Evolutionary conservation across 2,113 vertebrate genomes (phyloP).

Genomic region (Pleuronectes platessa): DNA sequence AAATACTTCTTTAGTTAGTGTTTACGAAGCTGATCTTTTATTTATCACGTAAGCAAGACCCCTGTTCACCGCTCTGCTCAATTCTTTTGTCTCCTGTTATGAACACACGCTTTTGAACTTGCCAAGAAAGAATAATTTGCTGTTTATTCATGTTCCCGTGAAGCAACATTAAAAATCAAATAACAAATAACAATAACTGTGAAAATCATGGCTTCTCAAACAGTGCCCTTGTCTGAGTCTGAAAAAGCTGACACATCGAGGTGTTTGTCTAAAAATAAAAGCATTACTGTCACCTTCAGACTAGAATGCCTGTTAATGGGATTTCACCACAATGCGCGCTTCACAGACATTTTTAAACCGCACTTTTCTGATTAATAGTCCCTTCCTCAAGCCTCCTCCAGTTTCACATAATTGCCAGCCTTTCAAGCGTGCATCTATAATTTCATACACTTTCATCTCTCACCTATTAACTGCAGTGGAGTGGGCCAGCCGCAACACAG

Average conservation of each 20-base stretch:
- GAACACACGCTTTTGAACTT: slow-evolving; percentile 37
- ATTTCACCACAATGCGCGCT: slow-evolving; percentile 59
- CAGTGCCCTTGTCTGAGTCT: slow-evolving; percentile 33
- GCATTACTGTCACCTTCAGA: slow-evolving; percentile 68
- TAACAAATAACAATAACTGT: slow-evolving; percentile 1
- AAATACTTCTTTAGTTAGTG: slow-evolving; percentile 21
- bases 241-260: slow-evolving; percentile 36
- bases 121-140: slow-evolving; percentile 34
- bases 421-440: slow-evolving; percentile 83
- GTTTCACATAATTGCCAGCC: slow-evolving; percentile 83
- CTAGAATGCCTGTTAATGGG: slow-evolving; percentile 63
- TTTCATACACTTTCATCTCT: slow-evolving; percentile 82
- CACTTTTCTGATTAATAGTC: slow-evolving; percentile 80
- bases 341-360: slow-evolving; percentile 56
- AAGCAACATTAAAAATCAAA: slow-evolving; percentile 29
- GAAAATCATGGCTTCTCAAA: slow-evolving; percentile 35
- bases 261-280: slow-evolving; percentile 65
- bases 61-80: slow-evolving; percentile 13
- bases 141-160: slow-evolving; percentile 46
- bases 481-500: slow-evolving; percentile 66
- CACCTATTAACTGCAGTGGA: slow-evolving; percentile 79
- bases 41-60: slow-evolving; percentile 45
- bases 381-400: slow-evolving; percentile 79
- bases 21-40: slow-evolving; percentile 53
- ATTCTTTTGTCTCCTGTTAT: slow-evolving; percentile 33